A percentile compares a stretch with the other conserved stretches of the same genome.
phyloP scores from a whole-genome alignment of 2,797 vertebrate species.

The Delichon dasypus region DNA sequence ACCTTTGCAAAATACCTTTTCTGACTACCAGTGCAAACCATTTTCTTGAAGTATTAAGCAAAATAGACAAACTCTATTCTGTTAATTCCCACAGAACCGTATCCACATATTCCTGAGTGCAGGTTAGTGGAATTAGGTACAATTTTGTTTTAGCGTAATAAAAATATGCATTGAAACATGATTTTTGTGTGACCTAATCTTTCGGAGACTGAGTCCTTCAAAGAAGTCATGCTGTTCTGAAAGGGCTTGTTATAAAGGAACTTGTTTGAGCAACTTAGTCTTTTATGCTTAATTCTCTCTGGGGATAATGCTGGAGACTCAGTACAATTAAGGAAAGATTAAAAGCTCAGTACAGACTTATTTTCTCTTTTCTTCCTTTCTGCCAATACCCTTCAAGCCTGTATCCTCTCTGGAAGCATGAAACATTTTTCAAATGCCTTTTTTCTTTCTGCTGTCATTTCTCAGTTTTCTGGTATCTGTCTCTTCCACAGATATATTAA shows the following conservation, averaged over 20 bases:
- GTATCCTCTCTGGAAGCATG: not conserved
- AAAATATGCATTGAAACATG: not conserved
- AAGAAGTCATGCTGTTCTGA: constrained; percentile 10
- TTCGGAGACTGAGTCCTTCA: constrained; percentile 8
- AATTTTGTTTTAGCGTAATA: not conserved
- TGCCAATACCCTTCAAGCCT: constrained; percentile 24
- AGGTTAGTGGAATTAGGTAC: not conserved
- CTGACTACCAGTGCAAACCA: not conserved
- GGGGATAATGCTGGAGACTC: constrained; percentile 14
- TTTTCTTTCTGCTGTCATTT: not conserved
- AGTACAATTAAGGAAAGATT: constrained; percentile 58
- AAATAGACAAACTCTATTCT: not conserved
- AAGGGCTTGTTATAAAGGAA: constrained; percentile 13
- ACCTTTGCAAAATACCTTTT: not conserved
- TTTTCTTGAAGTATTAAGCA: not conserved
- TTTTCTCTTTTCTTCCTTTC: constrained; percentile 41
- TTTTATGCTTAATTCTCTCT: constrained; percentile 54
- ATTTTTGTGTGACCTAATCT: not conserved
- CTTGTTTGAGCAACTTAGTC: constrained; percentile 32
- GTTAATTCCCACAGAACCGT: not conserved
- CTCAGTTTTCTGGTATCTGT: not conserved
- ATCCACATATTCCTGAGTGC: not conserved
- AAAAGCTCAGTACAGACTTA: constrained; percentile 52
- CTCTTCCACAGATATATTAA: not conserved
- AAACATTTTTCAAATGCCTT: constrained; percentile 23